Percentiles rank a stretch among this genome's conserved stretches.
phyloP scores from a whole-genome alignment of 2,113 vertebrate species.

The Sylvietta virens region DNA sequence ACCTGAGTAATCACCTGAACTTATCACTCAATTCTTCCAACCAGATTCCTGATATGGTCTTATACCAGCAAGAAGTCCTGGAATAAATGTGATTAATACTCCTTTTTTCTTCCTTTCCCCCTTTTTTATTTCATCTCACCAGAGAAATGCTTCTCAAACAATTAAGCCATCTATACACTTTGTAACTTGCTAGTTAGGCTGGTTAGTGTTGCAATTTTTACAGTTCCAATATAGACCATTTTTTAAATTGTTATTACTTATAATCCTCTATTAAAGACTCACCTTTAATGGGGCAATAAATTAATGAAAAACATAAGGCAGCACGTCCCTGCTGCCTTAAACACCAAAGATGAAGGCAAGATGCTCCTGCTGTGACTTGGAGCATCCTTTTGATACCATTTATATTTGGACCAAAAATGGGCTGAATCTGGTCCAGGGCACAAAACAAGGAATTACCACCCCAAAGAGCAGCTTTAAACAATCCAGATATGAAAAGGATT shows the following conservation, averaged over 20 bases:
- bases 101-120: fast-evolving
- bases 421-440: neutral
- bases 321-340: neutral
- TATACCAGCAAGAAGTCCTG: neutral
- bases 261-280: neutral
- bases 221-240: neutral
- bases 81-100: neutral
- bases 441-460: neutral
- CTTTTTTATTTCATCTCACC: neutral
- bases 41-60: neutral
- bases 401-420: neutral
- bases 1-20: neutral
- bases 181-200: neutral
- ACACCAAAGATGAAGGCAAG: neutral
- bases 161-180: neutral
- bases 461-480: neutral
- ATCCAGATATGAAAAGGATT: neutral
- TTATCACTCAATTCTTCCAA: neutral
- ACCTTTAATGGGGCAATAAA: neutral
- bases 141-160: neutral
- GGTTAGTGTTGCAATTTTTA: neutral
- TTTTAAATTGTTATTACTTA: neutral
- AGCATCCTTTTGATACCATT: neutral
- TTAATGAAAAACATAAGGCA: neutral
- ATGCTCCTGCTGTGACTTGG: neutral